Evolutionary conservation across 2,113 vertebrate species (phyloP), one percentile per base, ranked within the genome.

Genomic region (Daboia siamensis): DNA sequence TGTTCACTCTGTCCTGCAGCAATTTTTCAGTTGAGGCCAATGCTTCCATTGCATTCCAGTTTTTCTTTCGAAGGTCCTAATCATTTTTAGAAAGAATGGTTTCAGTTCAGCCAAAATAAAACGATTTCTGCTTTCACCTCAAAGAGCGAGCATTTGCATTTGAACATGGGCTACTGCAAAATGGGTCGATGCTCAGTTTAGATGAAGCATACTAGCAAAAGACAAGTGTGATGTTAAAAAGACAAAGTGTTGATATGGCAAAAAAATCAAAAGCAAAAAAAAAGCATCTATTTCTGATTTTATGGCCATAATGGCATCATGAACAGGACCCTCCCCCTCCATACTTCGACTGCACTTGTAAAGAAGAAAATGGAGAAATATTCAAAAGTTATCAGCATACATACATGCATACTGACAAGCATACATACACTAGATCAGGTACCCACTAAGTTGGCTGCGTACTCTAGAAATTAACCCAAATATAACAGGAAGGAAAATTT

Each of bases 41-140:
- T 98, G 99, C 99, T 98, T 99, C 99, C 99, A 99, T 99, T 97
- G 99, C 99, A 98, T 99, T 98, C 99, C 99, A 99, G 99, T 99
- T 99, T 99, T 99, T 99, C 99, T 99, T 97, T 98, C 99, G 99
- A 97, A 99, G 99, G 97, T 99, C 99, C 99, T 99, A 98, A 99
- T 99, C 98, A 98, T 98, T 99, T 99, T 99, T 98, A 99, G 98
- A 99, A 98, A 99, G 96, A 99, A 99, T 96, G 97, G 98, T 98
- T 99, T 98, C 99, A 99, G 99, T 98, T 97, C 98, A 98, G 98
- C 98, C 97, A 97, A 96, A 98, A 93, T 80, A 92, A 90, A 97
- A 92, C 94, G 94, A 95, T 88, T 96, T 94, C 94, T 51, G 57
- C 90, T 97, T 96, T 96, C 96, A 96, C 93, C 94, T 98, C 96